Percentiles rank a stretch among this genome's conserved stretches.
These are phyloP conservation scores for Mus minutoides DNA, from an alignment of 2,797 vertebrate species.

Conservation along the genomic window DNA sequence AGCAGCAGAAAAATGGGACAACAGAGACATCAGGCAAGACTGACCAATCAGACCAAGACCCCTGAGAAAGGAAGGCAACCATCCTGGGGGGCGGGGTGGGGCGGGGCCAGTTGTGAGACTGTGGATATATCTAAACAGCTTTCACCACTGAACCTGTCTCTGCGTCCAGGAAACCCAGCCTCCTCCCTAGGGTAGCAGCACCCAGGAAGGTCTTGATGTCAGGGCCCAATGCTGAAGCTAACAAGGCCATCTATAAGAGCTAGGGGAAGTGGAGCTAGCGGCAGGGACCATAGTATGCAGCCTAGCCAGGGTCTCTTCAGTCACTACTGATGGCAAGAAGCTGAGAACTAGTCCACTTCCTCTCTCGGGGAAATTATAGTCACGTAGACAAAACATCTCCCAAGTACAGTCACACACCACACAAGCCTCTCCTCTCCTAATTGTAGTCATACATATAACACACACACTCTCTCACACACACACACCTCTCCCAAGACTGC, in stretches of 20 bases:
- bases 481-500: background rate
- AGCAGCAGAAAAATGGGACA: background rate
- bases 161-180: background rate
- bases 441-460: background rate
- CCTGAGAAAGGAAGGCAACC: background rate
- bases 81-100: background rate
- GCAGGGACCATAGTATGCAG: background rate
- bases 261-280: background rate
- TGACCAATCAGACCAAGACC: background rate
- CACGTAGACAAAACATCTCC: background rate
- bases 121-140: background rate
- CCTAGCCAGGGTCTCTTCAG: background rate
- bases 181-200: background rate
- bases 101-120: background rate
- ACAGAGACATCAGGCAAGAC: background rate
- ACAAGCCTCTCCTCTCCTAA: background rate
- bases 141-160: background rate
- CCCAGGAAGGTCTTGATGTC: background rate
- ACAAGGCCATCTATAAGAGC: background rate
- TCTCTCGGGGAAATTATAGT: background rate
- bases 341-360: background rate
- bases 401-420: background rate
- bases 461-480: background rate
- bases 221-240: background rate
- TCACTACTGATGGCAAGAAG: background rate